These are phyloP conservation scores for Meles meles DNA, from an alignment of 2,113 vertebrate genomes.

Conservation along the genomic window DNA sequence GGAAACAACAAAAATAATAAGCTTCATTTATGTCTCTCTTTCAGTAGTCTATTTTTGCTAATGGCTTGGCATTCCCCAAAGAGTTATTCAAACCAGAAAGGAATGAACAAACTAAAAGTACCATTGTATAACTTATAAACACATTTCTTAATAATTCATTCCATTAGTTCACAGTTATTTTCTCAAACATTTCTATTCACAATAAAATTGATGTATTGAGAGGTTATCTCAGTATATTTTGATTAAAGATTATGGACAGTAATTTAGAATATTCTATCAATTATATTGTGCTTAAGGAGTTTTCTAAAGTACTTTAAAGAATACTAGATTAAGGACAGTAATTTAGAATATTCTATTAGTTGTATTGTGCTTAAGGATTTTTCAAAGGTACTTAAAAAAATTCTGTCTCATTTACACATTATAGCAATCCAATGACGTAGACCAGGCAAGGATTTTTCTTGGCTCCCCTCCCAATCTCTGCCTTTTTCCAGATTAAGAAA, in stretches of 20 bases:
- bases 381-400: neutral
- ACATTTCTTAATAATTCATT: slow-evolving; percentile 26
- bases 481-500: slow-evolving; percentile 16
- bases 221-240: neutral
- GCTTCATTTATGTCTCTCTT: slow-evolving; percentile 44
- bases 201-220: neutral
- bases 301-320: slow-evolving; percentile 10
- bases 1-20: slow-evolving; percentile 43
- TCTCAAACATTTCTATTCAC: neutral
- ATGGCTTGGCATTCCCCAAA: slow-evolving; percentile 47
- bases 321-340: neutral
- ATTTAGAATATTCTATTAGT: neutral
- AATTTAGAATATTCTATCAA: neutral
- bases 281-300: neutral
- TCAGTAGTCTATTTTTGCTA: slow-evolving; percentile 29
- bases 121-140: neutral
- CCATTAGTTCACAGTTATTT: neutral
- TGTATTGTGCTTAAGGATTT: neutral
- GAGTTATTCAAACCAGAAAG: slow-evolving; percentile 36
- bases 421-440: neutral
- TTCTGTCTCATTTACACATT: neutral
- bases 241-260: neutral
- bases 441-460: neutral
- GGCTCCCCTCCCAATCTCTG: neutral
- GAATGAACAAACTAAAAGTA: slow-evolving; percentile 20